These are phyloP conservation scores for Halichoeres trimaculatus DNA, from an alignment of 2,113 vertebrate species.

Conservation along the genomic window DNA sequence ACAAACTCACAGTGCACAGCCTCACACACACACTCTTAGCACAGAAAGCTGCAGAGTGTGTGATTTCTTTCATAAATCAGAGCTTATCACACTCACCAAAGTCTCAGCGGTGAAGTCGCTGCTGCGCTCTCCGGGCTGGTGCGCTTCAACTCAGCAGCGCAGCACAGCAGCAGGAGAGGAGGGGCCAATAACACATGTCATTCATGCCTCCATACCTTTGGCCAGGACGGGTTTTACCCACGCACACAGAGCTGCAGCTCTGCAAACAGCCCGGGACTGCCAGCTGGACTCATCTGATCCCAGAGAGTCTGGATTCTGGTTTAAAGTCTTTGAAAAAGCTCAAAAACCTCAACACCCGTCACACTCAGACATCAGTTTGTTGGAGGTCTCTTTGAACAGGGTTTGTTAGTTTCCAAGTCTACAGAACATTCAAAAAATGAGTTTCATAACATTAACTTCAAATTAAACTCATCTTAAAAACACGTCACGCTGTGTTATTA, in stretches of 20 bases:
- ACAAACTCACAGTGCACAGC: neutral
- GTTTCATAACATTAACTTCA: too few relatives aligned
- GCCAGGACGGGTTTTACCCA: neutral
- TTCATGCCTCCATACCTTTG: conserved; percentile 44
- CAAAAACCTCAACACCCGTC: too few relatives aligned
- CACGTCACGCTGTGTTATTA: too few relatives aligned
- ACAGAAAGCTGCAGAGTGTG: neutral
- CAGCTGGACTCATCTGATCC: neutral
- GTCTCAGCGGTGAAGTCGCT: conserved; percentile 68
- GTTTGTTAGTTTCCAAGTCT: too few relatives aligned
- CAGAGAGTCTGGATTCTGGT: accelerated
- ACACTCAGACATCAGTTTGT: too few relatives aligned
- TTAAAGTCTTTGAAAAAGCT: neutral
- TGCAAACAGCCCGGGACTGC: neutral
- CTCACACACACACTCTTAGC: neutral
- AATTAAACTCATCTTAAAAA: too few relatives aligned
- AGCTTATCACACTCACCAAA: conserved; percentile 79
- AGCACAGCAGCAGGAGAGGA: conserved; percentile 43
- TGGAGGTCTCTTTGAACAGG: too few relatives aligned
- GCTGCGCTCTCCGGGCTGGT: conserved; percentile 70
- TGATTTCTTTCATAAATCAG: conserved; percentile 23
- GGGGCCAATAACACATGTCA: conserved; percentile 70
- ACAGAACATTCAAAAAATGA: too few relatives aligned
- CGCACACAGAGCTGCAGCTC: neutral
- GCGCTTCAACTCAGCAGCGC: conserved; percentile 65